Base-by-base conservation (phyloP, 2,113 vertebrate genomes). In the Corythornis madagascariensis region DNA sequence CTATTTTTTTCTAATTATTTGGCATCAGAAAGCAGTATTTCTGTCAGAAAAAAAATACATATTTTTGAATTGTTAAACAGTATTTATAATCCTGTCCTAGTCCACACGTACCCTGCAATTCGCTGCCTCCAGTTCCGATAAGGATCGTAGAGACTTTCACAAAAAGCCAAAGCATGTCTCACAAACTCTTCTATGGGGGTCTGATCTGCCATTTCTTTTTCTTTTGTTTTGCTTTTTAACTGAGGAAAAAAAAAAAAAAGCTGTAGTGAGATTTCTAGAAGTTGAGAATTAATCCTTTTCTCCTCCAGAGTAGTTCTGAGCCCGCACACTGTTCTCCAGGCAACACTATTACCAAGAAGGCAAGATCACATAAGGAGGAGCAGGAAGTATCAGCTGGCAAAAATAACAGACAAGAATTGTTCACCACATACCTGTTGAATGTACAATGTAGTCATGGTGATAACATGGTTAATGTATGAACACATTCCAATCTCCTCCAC, bases 401-500 rank as follows among this genome's bases (percentile, higher is more conserved):
- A 79, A 78, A 76, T 19, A 74, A 79, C 8, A 64, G 47, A 67
- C 7, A 16, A 50, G 16, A 96, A 88, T 45, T 74, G n/a, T 87
- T 83, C 92, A 83, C 21, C 81, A 95, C 92, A 11, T 97, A 99
- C 99, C 98, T 99, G 99, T 83, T 99, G 99, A 95, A 99, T 99
- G 83, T 99, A 99, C 28, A 99, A 97, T 0, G 99, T 99, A 63
- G 99, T 99, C 99, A 99, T 99, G 92, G 98, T 99, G 97, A 99
- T 99, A 88, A 99, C 98, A 94, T 99, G 98, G 97, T 99, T 99
- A 97, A 99, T 99, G 86, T 99, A 99, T 9, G 99, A 99, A 92
- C 99, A 99, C 82, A 98, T 98, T 42, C 99, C 99, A 89, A 99
- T 99, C 98, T 99, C 99, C 91, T 99, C 99, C 92, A 99, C 99